Conservation (phyloP, 2,888 invertebrate genomes). For the Acrobasis repandana region DNA sequence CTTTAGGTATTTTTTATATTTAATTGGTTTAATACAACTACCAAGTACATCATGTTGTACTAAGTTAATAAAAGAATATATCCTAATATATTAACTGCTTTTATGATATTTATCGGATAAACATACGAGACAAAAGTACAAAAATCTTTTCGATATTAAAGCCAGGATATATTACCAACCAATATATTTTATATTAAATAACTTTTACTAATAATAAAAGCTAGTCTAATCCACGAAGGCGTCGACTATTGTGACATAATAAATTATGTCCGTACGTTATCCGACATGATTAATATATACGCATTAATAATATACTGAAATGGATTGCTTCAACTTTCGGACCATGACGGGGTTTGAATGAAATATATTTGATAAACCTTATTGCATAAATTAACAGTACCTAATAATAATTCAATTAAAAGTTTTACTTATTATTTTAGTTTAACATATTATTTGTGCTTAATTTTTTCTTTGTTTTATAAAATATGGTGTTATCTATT, state of each 20-base stretch:
- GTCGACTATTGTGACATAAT: slow-evolving; percentile 20
- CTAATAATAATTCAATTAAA: too few species aligned
- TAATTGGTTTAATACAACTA: too few species aligned
- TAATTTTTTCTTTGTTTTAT: too few species aligned
- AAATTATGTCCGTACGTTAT: slow-evolving; percentile 18
- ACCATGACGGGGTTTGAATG: not conserved
- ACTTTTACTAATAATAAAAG: not conserved
- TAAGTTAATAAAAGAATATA: too few species aligned
- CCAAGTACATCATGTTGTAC: too few species aligned
- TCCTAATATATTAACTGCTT: too few species aligned
- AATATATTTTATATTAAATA: not conserved
- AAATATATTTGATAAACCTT: not conserved
- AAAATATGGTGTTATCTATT: too few species aligned
- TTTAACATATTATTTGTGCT: too few species aligned
- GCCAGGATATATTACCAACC: not conserved
- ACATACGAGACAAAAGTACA: not conserved
- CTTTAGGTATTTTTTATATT: too few species aligned
- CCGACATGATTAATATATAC: slow-evolving; percentile 21
- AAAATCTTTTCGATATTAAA: not conserved
- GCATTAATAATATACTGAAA: slow-evolving; percentile 20
- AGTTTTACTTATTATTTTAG: too few species aligned
- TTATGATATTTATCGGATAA: too few species aligned
- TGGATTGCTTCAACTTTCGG: slow-evolving; percentile 14
- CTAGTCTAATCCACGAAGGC: slow-evolving; percentile 14
- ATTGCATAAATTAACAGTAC: not conserved